Conservation (phyloP, 2,888 invertebrate species). For the Crioceris asparagi region DNA sequence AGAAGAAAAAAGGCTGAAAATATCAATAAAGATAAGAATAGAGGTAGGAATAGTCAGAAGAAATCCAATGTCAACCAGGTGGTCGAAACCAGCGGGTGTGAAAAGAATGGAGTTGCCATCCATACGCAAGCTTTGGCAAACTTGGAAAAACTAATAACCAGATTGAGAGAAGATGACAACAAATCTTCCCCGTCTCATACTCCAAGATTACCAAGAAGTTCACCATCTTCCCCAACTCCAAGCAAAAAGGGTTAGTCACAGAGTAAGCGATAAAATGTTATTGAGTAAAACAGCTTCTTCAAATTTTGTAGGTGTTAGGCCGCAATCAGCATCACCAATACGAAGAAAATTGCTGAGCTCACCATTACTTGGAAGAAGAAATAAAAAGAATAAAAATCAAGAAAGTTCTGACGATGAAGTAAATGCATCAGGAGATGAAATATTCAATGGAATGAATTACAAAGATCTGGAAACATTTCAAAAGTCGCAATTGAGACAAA, state of each 20-base stretch:
- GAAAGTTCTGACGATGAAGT: slow-evolving; percentile 73
- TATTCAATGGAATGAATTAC: slow-evolving; percentile 61
- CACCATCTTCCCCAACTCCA: slow-evolving; percentile 63
- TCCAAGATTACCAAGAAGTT: slow-evolving; percentile 61
- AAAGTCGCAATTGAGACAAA: slow-evolving; percentile 82
- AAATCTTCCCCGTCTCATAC: slow-evolving; percentile 41
- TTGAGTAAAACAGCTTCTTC: neutral
- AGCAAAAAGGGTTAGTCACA: slow-evolving; percentile 48
- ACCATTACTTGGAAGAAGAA: slow-evolving; percentile 65
- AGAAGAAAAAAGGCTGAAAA: slow-evolving; percentile 35
- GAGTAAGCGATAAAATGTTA: neutral
- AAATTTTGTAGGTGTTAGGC: slow-evolving; percentile 44
- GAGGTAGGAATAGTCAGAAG: slow-evolving; percentile 30
- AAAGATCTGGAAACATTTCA: slow-evolving; percentile 84
- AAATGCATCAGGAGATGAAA: slow-evolving; percentile 45
- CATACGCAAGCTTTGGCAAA: slow-evolving; percentile 47
- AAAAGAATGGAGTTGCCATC: slow-evolving; percentile 28
- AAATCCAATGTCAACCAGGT: slow-evolving; percentile 13
- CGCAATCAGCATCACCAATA: slow-evolving; percentile 72
- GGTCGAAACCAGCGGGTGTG: slow-evolving; percentile 10
- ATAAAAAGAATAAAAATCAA: slow-evolving; percentile 62
- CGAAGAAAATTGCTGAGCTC: slow-evolving; percentile 71
- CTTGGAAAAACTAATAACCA: slow-evolving; percentile 46
- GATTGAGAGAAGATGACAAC: slow-evolving; percentile 45
- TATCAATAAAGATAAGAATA: slow-evolving; percentile 16